Conservation (phyloP, 2,797 vertebrate species). For the Sebastolobus altivelis region DNA sequence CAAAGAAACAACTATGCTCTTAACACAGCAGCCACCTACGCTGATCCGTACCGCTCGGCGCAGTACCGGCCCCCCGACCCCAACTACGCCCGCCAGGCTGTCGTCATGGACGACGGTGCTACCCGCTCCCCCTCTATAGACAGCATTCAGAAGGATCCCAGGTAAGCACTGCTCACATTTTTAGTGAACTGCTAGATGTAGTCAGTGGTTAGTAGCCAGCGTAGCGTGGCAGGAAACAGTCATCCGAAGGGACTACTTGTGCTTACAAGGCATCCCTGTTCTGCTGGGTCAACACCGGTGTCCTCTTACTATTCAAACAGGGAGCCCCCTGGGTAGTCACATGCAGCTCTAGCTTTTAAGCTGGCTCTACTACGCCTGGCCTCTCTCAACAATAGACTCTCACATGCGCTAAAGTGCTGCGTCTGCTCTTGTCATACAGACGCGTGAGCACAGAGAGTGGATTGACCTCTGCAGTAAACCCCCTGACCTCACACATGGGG, state of each 20-base stretch:
- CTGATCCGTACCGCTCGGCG: constrained; percentile 89
- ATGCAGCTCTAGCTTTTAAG: constrained; percentile 62
- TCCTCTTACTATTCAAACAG: constrained; percentile 75
- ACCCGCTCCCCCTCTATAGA: constrained; percentile 96
- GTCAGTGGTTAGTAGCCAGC: constrained; percentile 20
- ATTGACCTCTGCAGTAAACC: constrained; percentile 54
- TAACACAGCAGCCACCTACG: constrained; percentile 89
- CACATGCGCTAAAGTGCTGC: constrained; percentile 66
- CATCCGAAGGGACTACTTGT: constrained; percentile 49
- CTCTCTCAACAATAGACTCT: constrained; percentile 66
- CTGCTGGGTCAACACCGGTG: constrained; percentile 75
- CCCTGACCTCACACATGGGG: constrained; percentile 63
- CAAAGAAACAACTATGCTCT: constrained; percentile 94
- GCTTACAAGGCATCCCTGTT: constrained; percentile 69
- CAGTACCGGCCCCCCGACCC: constrained; percentile 90
- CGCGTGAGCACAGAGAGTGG: constrained; percentile 28
- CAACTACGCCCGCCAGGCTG: constrained; percentile 83
- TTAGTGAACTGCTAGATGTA: constrained; percentile 10
- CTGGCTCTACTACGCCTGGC: constrained; percentile 54
- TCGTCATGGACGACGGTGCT: constrained; percentile 88
- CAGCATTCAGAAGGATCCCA: constrained; percentile 98
- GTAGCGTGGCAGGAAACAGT: constrained; percentile 26
- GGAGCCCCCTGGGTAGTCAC: constrained; percentile 55
- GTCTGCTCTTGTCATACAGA: constrained; percentile 55
- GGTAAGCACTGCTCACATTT: constrained; percentile 80